phyloP scores from a whole-genome alignment of 2,888 invertebrate species.

The Spatulosminthurus flaviceps region DNA sequence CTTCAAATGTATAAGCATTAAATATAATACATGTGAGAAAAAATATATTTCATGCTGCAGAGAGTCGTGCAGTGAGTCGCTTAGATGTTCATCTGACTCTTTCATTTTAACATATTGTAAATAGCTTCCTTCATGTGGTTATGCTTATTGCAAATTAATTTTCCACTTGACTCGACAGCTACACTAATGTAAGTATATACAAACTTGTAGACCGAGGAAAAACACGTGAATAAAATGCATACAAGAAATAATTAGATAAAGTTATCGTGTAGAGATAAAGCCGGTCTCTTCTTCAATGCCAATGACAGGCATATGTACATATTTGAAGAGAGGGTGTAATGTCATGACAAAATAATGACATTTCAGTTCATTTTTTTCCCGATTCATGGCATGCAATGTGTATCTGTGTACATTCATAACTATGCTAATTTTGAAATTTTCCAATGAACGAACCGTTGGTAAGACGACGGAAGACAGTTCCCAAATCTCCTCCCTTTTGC shows the following conservation, averaged over 20 bases:
- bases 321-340: background rate
- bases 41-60: too few species aligned
- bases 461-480: constrained; percentile 56
- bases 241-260: constrained; percentile 9
- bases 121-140: background rate
- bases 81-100: too few species aligned
- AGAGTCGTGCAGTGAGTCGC: too few species aligned
- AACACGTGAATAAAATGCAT: constrained; percentile 4
- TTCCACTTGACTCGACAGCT: constrained; percentile 11
- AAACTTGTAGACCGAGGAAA: too few species aligned
- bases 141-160: background rate
- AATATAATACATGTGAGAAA: background rate
- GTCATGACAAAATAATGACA: constrained; percentile 9
- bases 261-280: background rate
- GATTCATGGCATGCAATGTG: background rate
- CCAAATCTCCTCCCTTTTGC: constrained; percentile 72
- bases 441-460: constrained; percentile 21
- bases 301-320: background rate
- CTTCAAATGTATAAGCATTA: background rate
- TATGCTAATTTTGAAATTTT: constrained; percentile 4
- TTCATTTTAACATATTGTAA: too few species aligned
- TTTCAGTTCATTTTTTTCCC: background rate
- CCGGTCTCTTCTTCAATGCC: constrained; percentile 10
- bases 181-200: background rate
- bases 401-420: too few species aligned